phyloP scores from a whole-genome alignment of 2,113 vertebrate genomes.

The Carollia perspicillata region DNA sequence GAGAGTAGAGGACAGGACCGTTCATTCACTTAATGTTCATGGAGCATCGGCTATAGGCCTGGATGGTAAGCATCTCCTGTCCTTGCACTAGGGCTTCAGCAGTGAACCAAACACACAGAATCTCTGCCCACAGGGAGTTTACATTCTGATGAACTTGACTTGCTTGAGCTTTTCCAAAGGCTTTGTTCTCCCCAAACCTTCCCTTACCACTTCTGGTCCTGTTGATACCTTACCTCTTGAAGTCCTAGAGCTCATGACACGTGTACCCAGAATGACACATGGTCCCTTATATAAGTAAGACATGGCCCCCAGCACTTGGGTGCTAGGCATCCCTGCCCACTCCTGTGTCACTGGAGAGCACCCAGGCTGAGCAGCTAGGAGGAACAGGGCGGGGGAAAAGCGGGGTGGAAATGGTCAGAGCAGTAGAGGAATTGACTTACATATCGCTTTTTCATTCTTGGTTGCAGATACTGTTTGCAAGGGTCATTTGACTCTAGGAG shows the following conservation, averaged over 20 bases:
- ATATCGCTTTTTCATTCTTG: neutral
- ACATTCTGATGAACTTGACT: neutral
- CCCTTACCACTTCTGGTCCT: neutral
- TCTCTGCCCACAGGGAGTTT: neutral
- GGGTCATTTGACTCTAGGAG: neutral
- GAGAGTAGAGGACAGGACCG: neutral
- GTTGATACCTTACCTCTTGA: neutral
- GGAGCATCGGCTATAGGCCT: neutral
- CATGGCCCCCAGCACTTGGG: neutral
- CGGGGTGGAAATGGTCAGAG: neutral
- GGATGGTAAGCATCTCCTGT: neutral
- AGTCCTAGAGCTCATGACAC: neutral
- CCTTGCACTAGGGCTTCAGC: neutral
- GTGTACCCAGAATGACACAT: neutral
- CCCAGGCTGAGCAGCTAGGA: neutral
- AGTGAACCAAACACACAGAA: neutral
- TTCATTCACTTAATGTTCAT: neutral
- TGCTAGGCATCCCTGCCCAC: too few relatives aligned
- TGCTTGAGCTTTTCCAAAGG: neutral
- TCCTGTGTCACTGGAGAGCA: neutral
- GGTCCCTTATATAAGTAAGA: neutral
- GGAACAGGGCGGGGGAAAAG: neutral
- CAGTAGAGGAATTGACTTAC: neutral
- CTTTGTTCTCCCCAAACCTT: neutral
- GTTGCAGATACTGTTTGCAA: neutral